phyloP scores from a whole-genome alignment of 2,888 invertebrate genomes.

The Athetis lepigone region DNA sequence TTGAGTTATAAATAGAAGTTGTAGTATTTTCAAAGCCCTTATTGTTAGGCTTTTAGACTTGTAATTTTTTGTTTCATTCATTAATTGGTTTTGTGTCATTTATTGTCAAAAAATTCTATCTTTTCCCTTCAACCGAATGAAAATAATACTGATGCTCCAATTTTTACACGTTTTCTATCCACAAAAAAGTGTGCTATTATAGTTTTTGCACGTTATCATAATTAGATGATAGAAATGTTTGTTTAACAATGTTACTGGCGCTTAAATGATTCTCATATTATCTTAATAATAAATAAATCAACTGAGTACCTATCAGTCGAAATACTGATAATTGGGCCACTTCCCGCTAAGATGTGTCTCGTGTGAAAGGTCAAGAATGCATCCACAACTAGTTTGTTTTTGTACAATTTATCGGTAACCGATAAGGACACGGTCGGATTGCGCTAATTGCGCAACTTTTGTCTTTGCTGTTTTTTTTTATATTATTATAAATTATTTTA shows the following conservation, averaged over 20 bases:
- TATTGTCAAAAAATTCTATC: too few species aligned
- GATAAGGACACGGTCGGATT: conserved; percentile 27
- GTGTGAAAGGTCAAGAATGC: conserved; percentile 70
- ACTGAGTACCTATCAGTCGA: background rate
- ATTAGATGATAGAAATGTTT: background rate
- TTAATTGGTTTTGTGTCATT: too few species aligned
- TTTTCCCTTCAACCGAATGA: too few species aligned
- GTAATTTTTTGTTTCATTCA: too few species aligned
- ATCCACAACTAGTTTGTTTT: conserved; percentile 51
- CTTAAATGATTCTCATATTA: background rate
- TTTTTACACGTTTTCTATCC: background rate
- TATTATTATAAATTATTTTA: too few species aligned
- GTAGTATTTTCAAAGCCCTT: too few species aligned
- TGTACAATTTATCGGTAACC: conserved; percentile 38
- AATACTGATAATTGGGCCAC: conserved; percentile 60
- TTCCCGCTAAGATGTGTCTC: conserved; percentile 65
- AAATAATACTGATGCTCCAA: background rate
- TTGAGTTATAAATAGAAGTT: too few species aligned
- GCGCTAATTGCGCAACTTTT: conserved; percentile 18
- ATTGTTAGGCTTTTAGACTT: too few species aligned
- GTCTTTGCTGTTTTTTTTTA: too few species aligned
- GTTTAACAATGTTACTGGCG: background rate
- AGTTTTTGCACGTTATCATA: background rate
- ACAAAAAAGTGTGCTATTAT: background rate
- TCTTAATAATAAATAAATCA: conserved; percentile 3